Evolutionary conservation across 2,797 vertebrate species (phyloP), one percentile per base, ranked within the genome.

Genomic region (Peromyscus eremicus): DNA sequence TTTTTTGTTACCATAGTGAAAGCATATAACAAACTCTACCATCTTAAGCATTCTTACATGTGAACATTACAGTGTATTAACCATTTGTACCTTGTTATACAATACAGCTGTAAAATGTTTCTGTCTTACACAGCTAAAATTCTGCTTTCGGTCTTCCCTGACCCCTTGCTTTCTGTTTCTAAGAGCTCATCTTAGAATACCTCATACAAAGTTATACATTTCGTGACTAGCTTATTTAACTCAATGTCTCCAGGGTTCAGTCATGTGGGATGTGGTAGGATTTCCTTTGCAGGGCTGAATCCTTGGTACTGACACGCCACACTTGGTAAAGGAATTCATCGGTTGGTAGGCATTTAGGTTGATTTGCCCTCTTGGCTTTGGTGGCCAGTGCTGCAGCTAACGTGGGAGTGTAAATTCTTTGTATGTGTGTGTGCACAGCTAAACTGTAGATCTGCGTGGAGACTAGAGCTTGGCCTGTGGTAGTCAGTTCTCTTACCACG

Each of bases 111-210:
- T 73, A 32, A 57, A 81, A 87, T 29, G 70, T 90, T 91, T 89
- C 92, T 21, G 34, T 80, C 19, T 91, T 88, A 29, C 10, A 84
- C n/a, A 84, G 37, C 62, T 94, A 49, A 94, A 92, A 29, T 19
- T 64, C 37, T 83, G 81, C 43, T 34, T 83, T 43, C 60, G 29
- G 25, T 62, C n/a, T 84, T 64, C 27, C 16, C 60, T 21, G 37
- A 46, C 82, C 43, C 82, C 40, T 84, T 43, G 40, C 60, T 43
- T 84, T 84, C 60, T 84, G 82, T 84, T 84, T 66, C 40, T 32
- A 62, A 40, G 66, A 86, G 66, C 21, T 71, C 52, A 52, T 70
- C 29, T 86, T 71, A 71, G 8, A 46, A 46, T 40, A 62, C 19
- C 12, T 68, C 46, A 79, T 85, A 6, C 49, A 49, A 62, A 52